Evolutionary conservation across 92 coral and sea anemone species (phyloP).

Genomic region (Scolanthus callimorphus): DNA sequence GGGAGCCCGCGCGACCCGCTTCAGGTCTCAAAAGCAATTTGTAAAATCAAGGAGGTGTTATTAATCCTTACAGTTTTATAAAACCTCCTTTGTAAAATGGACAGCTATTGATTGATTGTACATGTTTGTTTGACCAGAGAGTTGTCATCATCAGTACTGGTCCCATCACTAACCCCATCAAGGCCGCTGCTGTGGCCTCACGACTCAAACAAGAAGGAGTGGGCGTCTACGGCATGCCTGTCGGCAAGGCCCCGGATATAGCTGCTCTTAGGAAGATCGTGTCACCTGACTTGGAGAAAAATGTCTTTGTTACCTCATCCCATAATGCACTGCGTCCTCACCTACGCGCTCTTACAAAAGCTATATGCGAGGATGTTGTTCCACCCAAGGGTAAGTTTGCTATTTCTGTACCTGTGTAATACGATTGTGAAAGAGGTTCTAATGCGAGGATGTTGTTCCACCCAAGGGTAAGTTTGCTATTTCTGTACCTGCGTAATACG

Average conservation of each 20-base stretch:
- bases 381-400: conserved; percentile 26
- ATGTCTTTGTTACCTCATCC: conserved; percentile 57
- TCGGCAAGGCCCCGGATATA: conserved; percentile 46
- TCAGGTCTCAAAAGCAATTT: too few species aligned
- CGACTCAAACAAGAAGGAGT: conserved; percentile 41
- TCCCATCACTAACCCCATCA: conserved; percentile 23
- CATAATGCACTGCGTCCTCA: conserved; percentile 51
- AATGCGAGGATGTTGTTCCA: too few species aligned
- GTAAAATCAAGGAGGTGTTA: too few species aligned
- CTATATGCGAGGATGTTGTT: conserved; percentile 44
- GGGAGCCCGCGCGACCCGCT: too few species aligned
- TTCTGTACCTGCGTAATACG: too few species aligned
- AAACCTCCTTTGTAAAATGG: too few species aligned
- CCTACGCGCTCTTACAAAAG: conserved; percentile 34
- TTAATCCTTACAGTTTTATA: too few species aligned
- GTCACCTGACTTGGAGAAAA: conserved; percentile 45
- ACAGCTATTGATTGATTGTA: too few species aligned
- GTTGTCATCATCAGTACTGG: conserved; percentile 52
- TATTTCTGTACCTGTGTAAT: too few species aligned
- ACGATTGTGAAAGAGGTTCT: too few species aligned
- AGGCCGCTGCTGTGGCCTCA: conserved; percentile 23
- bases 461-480: too few species aligned
- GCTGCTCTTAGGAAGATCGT: conserved; percentile 41
- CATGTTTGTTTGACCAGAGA: conserved; percentile 22
- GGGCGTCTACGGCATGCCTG: conserved; percentile 46